Conservation (phyloP, 2,113 vertebrate genomes). For the Pterocles burchelli region DNA sequence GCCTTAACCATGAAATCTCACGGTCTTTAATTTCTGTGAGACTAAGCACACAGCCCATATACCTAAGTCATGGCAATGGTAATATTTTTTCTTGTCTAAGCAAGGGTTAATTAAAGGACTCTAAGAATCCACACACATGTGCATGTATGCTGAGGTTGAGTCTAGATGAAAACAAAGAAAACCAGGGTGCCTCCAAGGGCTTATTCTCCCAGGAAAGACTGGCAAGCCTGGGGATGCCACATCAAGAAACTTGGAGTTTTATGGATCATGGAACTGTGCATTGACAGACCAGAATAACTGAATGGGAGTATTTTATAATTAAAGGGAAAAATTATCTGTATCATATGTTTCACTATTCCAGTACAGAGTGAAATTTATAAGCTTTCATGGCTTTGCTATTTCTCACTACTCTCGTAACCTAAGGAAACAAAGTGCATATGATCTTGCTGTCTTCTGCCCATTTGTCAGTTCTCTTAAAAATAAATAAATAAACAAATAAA, state of each 20-base stretch:
- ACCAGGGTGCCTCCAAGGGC: background rate
- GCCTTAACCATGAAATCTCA: background rate
- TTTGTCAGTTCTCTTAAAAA: background rate
- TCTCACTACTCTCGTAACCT: background rate
- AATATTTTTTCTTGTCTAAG: background rate
- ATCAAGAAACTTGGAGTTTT: background rate
- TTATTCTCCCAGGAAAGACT: background rate
- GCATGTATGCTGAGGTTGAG: background rate
- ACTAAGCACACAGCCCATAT: background rate
- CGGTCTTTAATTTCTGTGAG: background rate
- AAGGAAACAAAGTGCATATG: rapidly evolving
- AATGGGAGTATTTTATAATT: background rate
- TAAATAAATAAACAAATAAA: background rate
- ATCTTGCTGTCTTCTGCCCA: background rate
- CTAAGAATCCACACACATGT: rapidly evolving
- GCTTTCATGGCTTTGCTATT: background rate
- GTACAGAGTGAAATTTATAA: background rate
- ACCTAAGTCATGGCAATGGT: background rate
- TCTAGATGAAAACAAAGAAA: background rate
- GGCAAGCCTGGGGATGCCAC: background rate
- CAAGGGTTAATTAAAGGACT: background rate
- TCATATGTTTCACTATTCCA: background rate
- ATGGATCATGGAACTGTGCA: background rate
- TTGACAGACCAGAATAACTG: constrained; percentile 26
- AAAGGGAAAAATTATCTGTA: background rate